Evolutionary conservation across 1,140 invertebrate species (phyloP), one percentile per base, ranked within the genome.

Genomic region (Lasioglossum albipes): DNA sequence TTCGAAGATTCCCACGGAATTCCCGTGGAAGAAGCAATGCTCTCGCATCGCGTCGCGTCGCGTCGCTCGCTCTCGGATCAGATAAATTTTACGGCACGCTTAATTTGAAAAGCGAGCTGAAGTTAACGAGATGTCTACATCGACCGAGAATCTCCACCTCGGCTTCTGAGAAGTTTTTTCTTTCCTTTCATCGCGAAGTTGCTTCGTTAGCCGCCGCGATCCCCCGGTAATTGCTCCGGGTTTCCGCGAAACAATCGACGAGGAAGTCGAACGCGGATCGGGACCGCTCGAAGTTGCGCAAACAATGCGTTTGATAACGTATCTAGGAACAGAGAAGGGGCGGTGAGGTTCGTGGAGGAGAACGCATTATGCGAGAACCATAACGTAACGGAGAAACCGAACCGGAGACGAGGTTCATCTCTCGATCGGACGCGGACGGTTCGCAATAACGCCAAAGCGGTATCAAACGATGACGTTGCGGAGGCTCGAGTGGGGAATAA

Each of bases 361-460:
- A 12, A 20, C 13, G 57, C 49, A 31, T 69, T 76, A 64, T 36
- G 65, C 54, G 45, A 54, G 22, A n/a, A 2, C 20, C 31, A 4
- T 27, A 59, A 61, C 66, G 62, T 62, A 62, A 64, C 64, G 57
- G 41, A 18, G 64, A 31, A 65, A 65, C 52, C 13, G 36, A 61
- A 78, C 74, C 75, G 57, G 68, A 79, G 22, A 75, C 68, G 70
- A 2, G 45, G 81, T 73, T 64, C 75, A 72, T 75, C 71, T 75
- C 71, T 75, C 72, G 64, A 82, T 82, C 80, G 64, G 67, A 57
- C 68, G 77, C 80, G 64, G 67, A 57, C 68, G 77, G 13, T 22
- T 70, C 20, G 84, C 88, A 90, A 91, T 89, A 90, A 90, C 81
- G 87, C 88, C 87, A 88, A 89, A 90, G 85, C 62, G 80, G 88